These are phyloP conservation scores for Chouioia cunea DNA, from an alignment of 2,888 invertebrate genomes.

Conservation along the genomic window DNA sequence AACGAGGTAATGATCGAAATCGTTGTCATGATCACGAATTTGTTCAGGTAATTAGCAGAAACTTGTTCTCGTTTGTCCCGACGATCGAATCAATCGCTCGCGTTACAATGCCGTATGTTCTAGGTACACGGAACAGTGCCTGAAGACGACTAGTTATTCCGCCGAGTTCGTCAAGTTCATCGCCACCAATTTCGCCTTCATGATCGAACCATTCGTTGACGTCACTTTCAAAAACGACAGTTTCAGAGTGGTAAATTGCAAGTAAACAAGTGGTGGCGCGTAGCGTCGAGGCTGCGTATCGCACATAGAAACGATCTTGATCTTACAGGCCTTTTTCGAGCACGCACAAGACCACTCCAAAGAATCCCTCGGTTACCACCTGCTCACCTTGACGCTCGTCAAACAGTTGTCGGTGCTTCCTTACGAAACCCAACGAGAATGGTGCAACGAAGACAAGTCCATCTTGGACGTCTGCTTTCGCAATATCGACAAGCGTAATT, in stretches of 20 bases:
- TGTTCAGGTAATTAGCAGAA: conserved; percentile 43
- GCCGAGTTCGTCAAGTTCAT: conserved; percentile 50
- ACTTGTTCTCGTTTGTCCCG: no score
- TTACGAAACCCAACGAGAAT: conserved; percentile 50
- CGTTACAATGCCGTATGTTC: not conserved
- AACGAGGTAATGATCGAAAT: conserved; percentile 50
- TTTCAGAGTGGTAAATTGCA: conserved; percentile 48
- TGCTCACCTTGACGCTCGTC: conserved; percentile 56
- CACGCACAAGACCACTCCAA: conserved; percentile 47
- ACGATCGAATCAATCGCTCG: not conserved
- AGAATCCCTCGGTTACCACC: conserved; percentile 56
- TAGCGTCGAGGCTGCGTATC: not conserved
- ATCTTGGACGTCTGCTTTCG: conserved; percentile 54
- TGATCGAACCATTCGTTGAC: conserved; percentile 51
- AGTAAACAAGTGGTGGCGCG: not conserved
- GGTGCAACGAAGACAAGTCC: conserved; percentile 51
- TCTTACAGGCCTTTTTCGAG: conserved; percentile 56
- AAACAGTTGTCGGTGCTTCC: conserved; percentile 53
- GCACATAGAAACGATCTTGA: no score
- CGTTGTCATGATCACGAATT: conserved; percentile 52
- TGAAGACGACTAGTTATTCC: conserved; percentile 44
- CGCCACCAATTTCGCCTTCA: conserved; percentile 48
- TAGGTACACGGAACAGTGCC: conserved; percentile 39
- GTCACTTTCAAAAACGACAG: conserved; percentile 49
- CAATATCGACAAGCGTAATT: conserved; percentile 55